A percentile compares a stretch with the other conserved stretches of the same genome.
Conservation (phyloP, 2,888 invertebrate species). For the Phytoseiulus persimilis region DNA sequence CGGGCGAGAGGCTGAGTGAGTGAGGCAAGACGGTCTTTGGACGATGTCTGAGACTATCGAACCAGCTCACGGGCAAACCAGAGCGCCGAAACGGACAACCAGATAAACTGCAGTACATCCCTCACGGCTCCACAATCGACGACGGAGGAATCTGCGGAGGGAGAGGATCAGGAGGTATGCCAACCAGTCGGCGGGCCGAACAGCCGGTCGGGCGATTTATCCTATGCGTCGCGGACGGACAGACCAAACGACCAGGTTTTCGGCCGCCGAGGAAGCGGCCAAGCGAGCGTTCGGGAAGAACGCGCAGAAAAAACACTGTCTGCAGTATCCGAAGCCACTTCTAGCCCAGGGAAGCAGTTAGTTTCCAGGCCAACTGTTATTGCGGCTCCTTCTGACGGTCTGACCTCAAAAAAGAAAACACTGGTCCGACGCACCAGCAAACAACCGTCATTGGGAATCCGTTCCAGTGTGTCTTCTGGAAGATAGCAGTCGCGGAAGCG, state of each 20-base stretch:
- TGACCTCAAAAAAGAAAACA: background rate
- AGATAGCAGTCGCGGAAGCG: background rate
- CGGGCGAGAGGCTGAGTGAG: background rate
- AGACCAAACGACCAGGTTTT: background rate
- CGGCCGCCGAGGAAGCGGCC: background rate
- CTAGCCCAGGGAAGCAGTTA: background rate
- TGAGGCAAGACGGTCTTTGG: background rate
- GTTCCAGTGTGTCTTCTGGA: background rate
- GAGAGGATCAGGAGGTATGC: constrained; percentile 5
- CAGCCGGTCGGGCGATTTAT: background rate
- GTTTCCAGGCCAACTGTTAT: background rate
- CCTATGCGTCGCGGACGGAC: background rate
- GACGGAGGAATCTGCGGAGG: background rate
- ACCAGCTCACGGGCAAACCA: background rate
- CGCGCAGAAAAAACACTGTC: background rate
- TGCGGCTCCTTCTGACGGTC: background rate
- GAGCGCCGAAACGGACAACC: background rate
- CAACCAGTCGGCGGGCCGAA: background rate
- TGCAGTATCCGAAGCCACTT: background rate
- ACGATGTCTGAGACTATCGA: background rate
- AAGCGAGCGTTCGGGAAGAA: background rate
- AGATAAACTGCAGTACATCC: background rate
- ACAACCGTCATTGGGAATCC: background rate
- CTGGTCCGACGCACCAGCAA: background rate
- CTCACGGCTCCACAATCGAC: background rate